These are phyloP conservation scores for Podarcis raffonei DNA, from an alignment of 2,113 vertebrate genomes.

Conservation along the genomic window DNA sequence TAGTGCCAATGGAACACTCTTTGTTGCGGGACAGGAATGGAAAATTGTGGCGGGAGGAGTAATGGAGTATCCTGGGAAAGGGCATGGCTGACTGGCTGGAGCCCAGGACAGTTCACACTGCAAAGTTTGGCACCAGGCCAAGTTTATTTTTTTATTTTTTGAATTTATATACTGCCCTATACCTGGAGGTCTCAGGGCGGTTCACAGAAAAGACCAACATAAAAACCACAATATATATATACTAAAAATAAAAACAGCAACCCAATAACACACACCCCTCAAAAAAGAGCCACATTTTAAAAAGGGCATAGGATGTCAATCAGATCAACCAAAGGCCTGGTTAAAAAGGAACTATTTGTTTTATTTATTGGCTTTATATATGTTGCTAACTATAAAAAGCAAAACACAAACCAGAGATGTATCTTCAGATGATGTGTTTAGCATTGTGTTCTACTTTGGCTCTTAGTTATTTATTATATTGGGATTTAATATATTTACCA, in stretches of 20 bases:
- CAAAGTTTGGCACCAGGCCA: not conserved
- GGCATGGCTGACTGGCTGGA: not conserved
- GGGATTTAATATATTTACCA: slow-evolving; percentile 1
- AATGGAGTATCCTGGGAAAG: not conserved
- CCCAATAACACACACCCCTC: no score
- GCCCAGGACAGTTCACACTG: not conserved
- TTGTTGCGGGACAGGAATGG: not conserved
- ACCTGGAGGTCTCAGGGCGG: no score
- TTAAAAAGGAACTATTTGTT: no score
- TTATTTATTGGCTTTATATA: no score
- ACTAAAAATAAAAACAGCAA: no score
- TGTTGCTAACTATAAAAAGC: not conserved
- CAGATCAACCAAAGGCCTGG: no score
- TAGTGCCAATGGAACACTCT: not conserved
- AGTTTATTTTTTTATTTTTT: no score
- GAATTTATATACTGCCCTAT: no score
- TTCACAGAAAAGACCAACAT: no score
- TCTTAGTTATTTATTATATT: not conserved
- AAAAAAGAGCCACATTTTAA: no score
- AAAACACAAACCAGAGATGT: not conserved
- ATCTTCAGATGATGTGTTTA: not conserved
- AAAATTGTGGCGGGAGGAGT: not conserved
- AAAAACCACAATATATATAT: no score
- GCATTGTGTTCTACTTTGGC: not conserved
- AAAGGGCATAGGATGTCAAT: no score